Evolutionary conservation across 2,797 vertebrate genomes (phyloP).

Genomic region (Pogoniulus pusillus): DNA sequence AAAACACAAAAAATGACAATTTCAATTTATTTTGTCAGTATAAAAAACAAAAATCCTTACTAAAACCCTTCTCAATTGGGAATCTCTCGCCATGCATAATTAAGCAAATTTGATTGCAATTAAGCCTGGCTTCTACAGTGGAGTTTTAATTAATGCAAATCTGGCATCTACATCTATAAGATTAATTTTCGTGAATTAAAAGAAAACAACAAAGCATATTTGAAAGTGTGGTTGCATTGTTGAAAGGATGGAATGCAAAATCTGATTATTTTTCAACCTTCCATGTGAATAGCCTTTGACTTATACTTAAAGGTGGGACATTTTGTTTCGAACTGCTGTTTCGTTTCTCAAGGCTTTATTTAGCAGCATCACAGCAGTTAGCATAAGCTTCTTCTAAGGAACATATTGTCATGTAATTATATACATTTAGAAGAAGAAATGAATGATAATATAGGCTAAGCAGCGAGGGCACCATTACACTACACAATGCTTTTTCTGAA

Average conservation of each 20-base stretch:
- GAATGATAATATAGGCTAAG: constrained; percentile 30
- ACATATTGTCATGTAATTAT: constrained; percentile 67
- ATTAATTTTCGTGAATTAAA: constrained; percentile 99
- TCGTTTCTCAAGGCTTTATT: constrained; percentile 73
- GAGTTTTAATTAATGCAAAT: constrained; percentile 99
- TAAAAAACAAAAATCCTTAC: constrained; percentile 96
- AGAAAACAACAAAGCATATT: constrained; percentile 98
- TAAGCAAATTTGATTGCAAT: constrained; percentile 99
- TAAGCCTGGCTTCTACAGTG: constrained; percentile 99
- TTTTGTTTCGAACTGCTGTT: constrained; percentile 71
- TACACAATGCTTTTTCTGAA: constrained; percentile 2
- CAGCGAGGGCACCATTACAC: constrained; percentile 24
- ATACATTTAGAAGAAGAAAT: constrained; percentile 58
- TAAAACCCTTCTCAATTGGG: constrained; percentile 99
- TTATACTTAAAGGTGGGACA: constrained; percentile 67
- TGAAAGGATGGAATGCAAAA: constrained; percentile 86
- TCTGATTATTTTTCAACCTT: constrained; percentile 77
- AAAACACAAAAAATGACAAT: constrained; percentile 99
- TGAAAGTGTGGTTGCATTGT: constrained; percentile 94
- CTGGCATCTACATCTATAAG: constrained; percentile 99
- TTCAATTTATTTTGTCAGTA: constrained; percentile 99
- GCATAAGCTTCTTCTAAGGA: constrained; percentile 50
- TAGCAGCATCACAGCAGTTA: constrained; percentile 71
- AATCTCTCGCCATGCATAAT: constrained; percentile 99
- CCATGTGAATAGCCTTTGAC: constrained; percentile 75